A percentile compares a stretch with the other conserved stretches of the same genome.
Conservation (phyloP, 2,113 vertebrate species). For the Atherinomorus stipes region DNA sequence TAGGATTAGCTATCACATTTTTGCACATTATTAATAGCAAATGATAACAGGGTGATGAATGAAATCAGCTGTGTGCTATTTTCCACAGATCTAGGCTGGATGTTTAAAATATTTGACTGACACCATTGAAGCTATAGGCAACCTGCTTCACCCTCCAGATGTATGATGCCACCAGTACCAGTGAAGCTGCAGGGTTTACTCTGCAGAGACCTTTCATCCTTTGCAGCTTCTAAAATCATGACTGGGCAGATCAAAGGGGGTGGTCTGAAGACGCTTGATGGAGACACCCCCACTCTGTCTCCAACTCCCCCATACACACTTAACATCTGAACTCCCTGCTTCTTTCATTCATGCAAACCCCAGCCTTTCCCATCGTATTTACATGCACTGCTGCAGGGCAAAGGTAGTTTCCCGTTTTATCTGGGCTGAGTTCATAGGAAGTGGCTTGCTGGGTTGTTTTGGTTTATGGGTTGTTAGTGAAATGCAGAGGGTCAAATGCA, state of each 20-base stretch:
- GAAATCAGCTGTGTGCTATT: not conserved
- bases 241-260: conserved; percentile 78
- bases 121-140: not conserved
- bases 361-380: conserved; percentile 74
- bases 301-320: conserved; percentile 63
- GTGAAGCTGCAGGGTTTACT: conserved; percentile 9
- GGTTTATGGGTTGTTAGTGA: conserved; percentile 86
- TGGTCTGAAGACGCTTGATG: conserved; percentile 65
- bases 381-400: conserved; percentile 66
- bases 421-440: conserved; percentile 75
- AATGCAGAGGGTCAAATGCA: conserved; percentile 83
- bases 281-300: conserved; percentile 39
- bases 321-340: conserved; percentile 76
- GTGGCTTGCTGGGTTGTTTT: conserved; percentile 81
- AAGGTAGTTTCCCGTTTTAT: conserved; percentile 65
- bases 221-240: conserved; percentile 61
- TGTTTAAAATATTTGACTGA: not conserved
- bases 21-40: not conserved
- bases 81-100: not conserved
- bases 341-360: conserved; percentile 67
- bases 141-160: not conserved
- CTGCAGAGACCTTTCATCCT: conserved; percentile 46
- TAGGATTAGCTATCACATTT: not conserved
- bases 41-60: not conserved
- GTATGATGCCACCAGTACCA: conserved; percentile 16